These are phyloP conservation scores for Gopherus flavomarginatus DNA, from an alignment of 2,113 vertebrate genomes.

Conservation along the genomic window DNA sequence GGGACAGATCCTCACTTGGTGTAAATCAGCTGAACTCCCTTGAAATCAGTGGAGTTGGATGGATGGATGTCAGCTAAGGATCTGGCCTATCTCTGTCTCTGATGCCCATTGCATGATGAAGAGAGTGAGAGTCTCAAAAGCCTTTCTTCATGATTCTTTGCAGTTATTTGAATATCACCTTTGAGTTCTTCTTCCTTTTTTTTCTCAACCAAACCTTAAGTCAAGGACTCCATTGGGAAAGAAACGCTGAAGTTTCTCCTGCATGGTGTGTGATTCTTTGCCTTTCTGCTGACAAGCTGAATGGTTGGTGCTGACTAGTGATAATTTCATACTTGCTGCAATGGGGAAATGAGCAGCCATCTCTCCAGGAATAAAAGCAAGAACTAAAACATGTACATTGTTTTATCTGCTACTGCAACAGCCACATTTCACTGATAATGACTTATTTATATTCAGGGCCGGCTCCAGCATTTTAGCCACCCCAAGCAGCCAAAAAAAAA, in stretches of 20 bases:
- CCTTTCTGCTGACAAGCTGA: conserved; percentile 62
- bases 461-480: too few relatives aligned
- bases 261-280: conserved; percentile 58
- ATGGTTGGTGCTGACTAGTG: conserved; percentile 53
- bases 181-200: conserved; percentile 63
- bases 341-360: conserved; percentile 59
- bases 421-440: conserved; percentile 16
- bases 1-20: neutral
- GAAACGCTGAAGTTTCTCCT: conserved; percentile 62
- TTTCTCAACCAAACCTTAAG: conserved; percentile 31
- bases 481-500: too few relatives aligned
- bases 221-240: conserved; percentile 66
- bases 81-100: conserved; percentile 40
- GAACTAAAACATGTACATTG: neutral
- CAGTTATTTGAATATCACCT: conserved; percentile 44
- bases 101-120: conserved; percentile 9
- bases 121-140: conserved; percentile 26
- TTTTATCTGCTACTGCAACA: neutral
- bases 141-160: conserved; percentile 34
- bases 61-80: neutral
- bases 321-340: conserved; percentile 43
- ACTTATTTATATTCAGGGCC: neutral
- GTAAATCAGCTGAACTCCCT: neutral
- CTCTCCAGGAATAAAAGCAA: conserved; percentile 29
- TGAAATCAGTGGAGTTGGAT: neutral